These are phyloP conservation scores for Taurulus bubalis DNA, from an alignment of 2,113 vertebrate genomes.

Conservation along the genomic window DNA sequence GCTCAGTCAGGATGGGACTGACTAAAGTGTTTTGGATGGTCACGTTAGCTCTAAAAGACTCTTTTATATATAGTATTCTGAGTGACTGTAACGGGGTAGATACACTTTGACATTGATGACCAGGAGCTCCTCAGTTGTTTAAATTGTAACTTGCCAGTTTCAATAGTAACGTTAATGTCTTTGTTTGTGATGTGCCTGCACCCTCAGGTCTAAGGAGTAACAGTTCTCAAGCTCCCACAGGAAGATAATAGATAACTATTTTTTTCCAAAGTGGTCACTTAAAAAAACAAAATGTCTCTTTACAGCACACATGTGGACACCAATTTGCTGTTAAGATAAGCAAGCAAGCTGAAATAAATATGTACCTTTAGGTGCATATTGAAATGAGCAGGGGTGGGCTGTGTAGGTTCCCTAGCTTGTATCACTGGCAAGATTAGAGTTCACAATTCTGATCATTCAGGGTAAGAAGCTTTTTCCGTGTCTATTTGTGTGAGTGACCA, in stretches of 20 bases:
- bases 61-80: neutral
- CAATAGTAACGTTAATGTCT: neutral
- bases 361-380: neutral
- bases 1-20: neutral
- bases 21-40: neutral
- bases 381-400: neutral
- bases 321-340: neutral
- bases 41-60: neutral
- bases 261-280: neutral
- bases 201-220: neutral
- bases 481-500: neutral
- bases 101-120: neutral
- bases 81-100: neutral
- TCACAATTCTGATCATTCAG: neutral
- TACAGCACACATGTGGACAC: neutral
- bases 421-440: neutral
- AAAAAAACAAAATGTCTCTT: neutral
- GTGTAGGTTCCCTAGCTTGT: neutral
- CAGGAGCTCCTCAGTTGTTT: slow-evolving; percentile 1
- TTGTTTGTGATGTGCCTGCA: neutral
- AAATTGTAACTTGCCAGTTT: slow-evolving; percentile 7
- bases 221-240: neutral
- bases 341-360: neutral
- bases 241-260: neutral
- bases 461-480: neutral